These are phyloP conservation scores for Cistogaster globosa DNA, from an alignment of 2,888 invertebrate species.

Conservation along the genomic window DNA sequence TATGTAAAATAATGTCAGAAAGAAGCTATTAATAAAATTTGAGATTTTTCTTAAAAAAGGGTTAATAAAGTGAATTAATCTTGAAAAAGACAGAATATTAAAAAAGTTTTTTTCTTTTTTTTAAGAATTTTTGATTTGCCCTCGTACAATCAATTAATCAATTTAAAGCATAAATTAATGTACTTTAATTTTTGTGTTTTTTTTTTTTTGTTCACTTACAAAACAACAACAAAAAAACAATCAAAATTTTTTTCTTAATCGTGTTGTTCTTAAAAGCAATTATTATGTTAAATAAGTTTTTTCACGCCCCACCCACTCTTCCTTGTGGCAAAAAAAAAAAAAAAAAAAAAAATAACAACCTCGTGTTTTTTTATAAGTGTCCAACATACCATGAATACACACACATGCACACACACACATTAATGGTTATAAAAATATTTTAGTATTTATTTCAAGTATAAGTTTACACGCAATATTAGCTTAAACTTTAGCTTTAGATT, in stretches of 20 bases:
- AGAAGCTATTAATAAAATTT: no score
- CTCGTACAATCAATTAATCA: no score
- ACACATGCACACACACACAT: background rate
- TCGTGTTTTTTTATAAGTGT: background rate
- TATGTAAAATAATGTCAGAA: no score
- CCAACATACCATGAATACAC: background rate
- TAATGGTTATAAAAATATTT: constrained; percentile 3
- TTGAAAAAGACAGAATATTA: no score
- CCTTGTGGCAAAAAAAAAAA: background rate
- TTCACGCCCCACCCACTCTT: background rate
- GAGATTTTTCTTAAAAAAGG: no score
- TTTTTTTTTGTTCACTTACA: constrained; percentile 14
- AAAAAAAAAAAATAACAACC: background rate
- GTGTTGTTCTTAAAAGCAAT: constrained; percentile 46
- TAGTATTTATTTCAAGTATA: constrained; percentile 39
- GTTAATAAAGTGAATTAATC: no score
- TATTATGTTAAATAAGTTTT: constrained; percentile 52
- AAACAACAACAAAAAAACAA: constrained; percentile 1
- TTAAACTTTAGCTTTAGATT: background rate
- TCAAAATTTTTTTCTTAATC: constrained; percentile 52
- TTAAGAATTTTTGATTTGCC: no score
- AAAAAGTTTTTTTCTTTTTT: no score
- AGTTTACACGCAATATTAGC: constrained; percentile 52
- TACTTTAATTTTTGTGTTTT: constrained; percentile 29
- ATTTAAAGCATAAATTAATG: constrained; percentile 33